Evolutionary conservation across 1,140 invertebrate species (phyloP).

Genomic region (Oryzaephilus surinamensis): DNA sequence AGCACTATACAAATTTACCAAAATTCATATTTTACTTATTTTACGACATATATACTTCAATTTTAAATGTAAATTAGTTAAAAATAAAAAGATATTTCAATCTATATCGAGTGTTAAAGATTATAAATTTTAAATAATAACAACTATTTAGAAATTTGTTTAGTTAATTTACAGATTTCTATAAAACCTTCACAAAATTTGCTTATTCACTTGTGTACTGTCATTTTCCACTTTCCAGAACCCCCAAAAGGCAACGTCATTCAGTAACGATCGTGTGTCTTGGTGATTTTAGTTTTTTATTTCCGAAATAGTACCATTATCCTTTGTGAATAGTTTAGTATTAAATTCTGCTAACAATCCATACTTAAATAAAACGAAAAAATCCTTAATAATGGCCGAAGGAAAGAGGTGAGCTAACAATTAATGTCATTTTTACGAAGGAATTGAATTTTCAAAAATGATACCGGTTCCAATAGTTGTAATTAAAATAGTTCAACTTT

Average conservation of each 20-base stretch:
- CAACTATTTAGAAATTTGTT: too few species aligned
- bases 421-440: slow-evolving; percentile 8
- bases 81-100: too few species aligned
- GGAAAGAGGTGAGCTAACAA: slow-evolving; percentile 40
- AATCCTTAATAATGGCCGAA: slow-evolving; percentile 41
- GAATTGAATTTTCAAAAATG: background rate
- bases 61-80: too few species aligned
- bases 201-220: slow-evolving; percentile 4
- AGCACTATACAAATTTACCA: too few species aligned
- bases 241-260: slow-evolving; percentile 28
- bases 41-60: too few species aligned
- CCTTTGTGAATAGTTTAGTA: too few species aligned
- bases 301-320: slow-evolving; percentile 9
- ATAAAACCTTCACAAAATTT: too few species aligned
- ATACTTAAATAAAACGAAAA: slow-evolving; percentile 6
- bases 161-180: too few species aligned
- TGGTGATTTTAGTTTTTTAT: slow-evolving; percentile 12
- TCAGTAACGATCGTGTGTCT: slow-evolving; percentile 23
- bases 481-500: slow-evolving; percentile 28
- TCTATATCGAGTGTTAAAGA: too few species aligned
- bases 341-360: too few species aligned
- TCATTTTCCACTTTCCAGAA: slow-evolving; percentile 10
- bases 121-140: too few species aligned
- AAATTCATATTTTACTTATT: too few species aligned
- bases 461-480: slow-evolving; percentile 9